Base-by-base conservation (phyloP, 1,140 invertebrate species). In the Caenorhabditis inopinata region DNA sequence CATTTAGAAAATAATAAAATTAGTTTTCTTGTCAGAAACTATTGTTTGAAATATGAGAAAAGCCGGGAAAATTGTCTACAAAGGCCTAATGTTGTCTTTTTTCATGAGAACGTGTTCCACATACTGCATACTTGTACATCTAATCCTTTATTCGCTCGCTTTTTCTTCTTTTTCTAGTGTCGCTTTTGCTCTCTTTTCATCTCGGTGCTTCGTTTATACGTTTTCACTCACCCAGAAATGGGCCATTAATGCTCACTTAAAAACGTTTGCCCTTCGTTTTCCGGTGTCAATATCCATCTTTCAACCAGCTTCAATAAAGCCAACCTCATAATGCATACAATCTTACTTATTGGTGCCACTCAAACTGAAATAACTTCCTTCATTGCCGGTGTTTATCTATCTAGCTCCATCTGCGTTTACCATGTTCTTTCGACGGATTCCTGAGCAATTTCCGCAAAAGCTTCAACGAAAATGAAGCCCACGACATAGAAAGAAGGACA, bases 271-370 rank as follows among this genome's bases (percentile, higher is more conserved):
- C 58, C 58, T 68, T 32, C 23, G 58, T 68, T 68, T 68, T 38
- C 58, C 58, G 58, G 58, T 68, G 58, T 68, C 58, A 68, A 68
- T 68, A 68, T 68, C 58, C 58, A 32, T 68, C 58, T 25, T 68
- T 38, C 58, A 68, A 21, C 2, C 25, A 38, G 16, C 58, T 18
- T 29, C 11, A 14, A 29, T 18, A 32, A 58, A 21, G 53, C 2
- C 29, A n/a, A n/a, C 53, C 58, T 25, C n/a, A n/a, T n/a, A n/a
- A n/a, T n/a, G n/a, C n/a, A n/a, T n/a, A n/a, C n/a, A n/a, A n/a
- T n/a, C 23, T 32, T 2, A 9, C 16, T 14, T 32, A 7, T 18
- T 38, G 11, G 32, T 68, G 58, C n/a, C 58, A 68, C 58, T 68
- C 58, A 68, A 21, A 68, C 16, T 35, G n/a, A 68, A 68, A 68